A percentile compares a stretch with the other conserved stretches of the same genome.
phyloP scores from a whole-genome alignment of 2,888 invertebrate species.

The Luffia ferchaultella region DNA sequence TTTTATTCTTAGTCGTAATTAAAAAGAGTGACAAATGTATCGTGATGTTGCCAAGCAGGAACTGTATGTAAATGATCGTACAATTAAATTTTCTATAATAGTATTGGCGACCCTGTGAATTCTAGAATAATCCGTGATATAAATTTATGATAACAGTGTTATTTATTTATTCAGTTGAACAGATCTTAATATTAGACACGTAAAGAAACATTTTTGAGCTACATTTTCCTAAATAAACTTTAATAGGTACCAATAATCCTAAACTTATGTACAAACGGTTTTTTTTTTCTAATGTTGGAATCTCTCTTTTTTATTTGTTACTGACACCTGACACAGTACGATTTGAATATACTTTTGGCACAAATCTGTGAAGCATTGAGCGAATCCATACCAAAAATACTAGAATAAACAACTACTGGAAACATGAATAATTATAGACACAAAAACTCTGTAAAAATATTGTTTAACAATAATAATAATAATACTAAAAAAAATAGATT shows the following conservation, averaged over 20 bases:
- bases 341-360: neutral
- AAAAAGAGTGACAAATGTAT: too few species aligned
- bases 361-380: neutral
- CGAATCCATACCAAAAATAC: neutral
- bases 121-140: slow-evolving; percentile 43
- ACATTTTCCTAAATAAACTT: slow-evolving; percentile 26
- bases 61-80: slow-evolving; percentile 5
- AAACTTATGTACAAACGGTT: neutral
- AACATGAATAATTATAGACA: too few species aligned
- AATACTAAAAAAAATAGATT: too few species aligned
- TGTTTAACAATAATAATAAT: too few species aligned
- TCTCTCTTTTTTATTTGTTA: neutral
- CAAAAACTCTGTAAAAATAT: too few species aligned
- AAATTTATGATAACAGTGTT: neutral
- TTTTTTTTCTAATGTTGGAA: neutral
- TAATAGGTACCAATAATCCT: slow-evolving; percentile 3
- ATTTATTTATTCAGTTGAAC: slow-evolving; percentile 29
- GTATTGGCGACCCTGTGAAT: slow-evolving; percentile 51
- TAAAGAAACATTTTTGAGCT: slow-evolving; percentile 54
- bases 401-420: too few species aligned
- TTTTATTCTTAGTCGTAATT: too few species aligned
- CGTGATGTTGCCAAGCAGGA: neutral
- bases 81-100: slow-evolving; percentile 22
- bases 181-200: slow-evolving; percentile 41
- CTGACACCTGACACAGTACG: neutral